These are phyloP conservation scores for Sebastes schlegelii DNA, from an alignment of 2,113 vertebrate genomes.

Conservation along the genomic window DNA sequence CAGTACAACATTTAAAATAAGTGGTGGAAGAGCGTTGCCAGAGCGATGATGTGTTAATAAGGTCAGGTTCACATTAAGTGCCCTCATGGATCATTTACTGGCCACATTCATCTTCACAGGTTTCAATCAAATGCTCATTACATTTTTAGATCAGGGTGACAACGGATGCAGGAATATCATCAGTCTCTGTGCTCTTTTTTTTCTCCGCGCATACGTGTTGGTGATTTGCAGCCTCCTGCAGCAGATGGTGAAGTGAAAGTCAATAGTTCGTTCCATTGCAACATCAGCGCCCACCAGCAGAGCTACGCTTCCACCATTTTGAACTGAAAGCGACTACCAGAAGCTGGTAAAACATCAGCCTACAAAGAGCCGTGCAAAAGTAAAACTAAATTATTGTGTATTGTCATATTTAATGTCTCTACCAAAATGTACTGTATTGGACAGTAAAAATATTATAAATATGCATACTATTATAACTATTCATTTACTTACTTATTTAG, in stretches of 20 bases:
- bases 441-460: too few species aligned
- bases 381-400: too few species aligned
- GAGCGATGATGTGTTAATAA: constrained; percentile 4
- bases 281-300: too few species aligned
- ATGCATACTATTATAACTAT: too few species aligned
- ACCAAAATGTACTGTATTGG: too few species aligned
- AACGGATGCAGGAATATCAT: constrained; percentile 49
- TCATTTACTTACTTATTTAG: too few species aligned
- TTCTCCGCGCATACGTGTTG: constrained; percentile 18
- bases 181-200: constrained; percentile 27
- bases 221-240: constrained; percentile 57
- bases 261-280: too few species aligned
- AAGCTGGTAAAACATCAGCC: too few species aligned
- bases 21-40: not conserved
- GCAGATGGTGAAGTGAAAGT: constrained; percentile 45
- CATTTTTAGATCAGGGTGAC: constrained; percentile 26
- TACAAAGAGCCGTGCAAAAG: too few species aligned
- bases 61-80: not conserved
- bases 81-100: constrained; percentile 31
- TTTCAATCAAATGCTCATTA: constrained; percentile 32
- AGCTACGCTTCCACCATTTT: too few species aligned
- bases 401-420: too few species aligned
- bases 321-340: too few species aligned
- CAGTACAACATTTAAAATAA: not conserved
- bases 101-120: constrained; percentile 14